Evolutionary conservation across 2,797 vertebrate species (phyloP).

Genomic region (Paguma larvata): DNA sequence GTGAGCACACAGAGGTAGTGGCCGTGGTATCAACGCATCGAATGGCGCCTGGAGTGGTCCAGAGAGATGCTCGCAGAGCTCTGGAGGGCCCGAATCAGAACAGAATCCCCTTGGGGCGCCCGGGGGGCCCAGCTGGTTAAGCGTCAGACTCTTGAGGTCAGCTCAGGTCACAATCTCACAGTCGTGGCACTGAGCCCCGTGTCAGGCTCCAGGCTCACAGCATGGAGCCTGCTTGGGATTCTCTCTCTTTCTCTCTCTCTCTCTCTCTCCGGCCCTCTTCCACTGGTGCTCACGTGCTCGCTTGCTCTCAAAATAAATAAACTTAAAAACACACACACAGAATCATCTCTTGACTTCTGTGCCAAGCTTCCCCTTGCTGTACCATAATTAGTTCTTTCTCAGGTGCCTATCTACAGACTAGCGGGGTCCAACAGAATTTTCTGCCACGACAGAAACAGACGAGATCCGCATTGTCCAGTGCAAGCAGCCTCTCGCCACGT

Average conservation of each 20-base stretch:
- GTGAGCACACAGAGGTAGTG: not conserved
- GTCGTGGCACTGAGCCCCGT: no score
- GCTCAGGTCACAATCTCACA: no score
- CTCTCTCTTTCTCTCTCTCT: no score
- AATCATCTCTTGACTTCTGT: not conserved
- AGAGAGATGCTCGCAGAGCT: not conserved
- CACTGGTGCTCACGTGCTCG: no score
- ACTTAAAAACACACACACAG: not conserved
- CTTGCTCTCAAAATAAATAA: no score
- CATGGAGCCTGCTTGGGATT: no score
- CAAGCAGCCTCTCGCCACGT: not conserved
- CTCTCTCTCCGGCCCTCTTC: no score
- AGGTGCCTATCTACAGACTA: not conserved
- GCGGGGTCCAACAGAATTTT: not conserved
- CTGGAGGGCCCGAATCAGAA: not conserved
- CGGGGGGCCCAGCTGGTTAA: no score
- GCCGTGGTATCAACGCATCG: not conserved
- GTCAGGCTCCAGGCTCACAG: no score
- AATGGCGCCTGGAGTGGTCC: not conserved
- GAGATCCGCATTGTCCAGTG: not conserved
- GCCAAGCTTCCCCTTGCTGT: not conserved
- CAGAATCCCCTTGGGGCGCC: not conserved
- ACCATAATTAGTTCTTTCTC: not conserved
- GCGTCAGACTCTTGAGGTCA: no score
- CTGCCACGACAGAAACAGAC: not conserved